Conservation (phyloP, 2,113 vertebrate species). For the Chlamydotis undulata region DNA sequence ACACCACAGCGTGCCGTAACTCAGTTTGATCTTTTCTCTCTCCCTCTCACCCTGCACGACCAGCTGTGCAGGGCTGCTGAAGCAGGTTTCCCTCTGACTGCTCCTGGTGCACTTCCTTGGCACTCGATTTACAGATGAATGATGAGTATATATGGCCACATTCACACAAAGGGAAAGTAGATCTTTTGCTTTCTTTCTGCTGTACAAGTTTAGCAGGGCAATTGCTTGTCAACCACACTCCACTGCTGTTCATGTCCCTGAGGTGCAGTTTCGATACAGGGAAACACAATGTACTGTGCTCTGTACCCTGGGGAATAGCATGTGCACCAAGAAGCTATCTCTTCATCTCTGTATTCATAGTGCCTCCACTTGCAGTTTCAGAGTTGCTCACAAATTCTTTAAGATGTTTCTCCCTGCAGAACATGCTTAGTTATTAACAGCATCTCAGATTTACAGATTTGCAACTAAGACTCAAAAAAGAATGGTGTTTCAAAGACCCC, state of each 20-base stretch:
- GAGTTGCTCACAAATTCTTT: not conserved
- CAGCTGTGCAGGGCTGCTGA: not conserved
- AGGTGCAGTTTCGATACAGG: not conserved
- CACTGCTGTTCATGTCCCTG: not conserved
- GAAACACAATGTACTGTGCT: conserved; percentile 14
- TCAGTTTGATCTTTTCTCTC: not conserved
- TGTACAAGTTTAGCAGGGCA: not conserved
- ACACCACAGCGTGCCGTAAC: not conserved
- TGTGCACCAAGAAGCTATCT: not conserved
- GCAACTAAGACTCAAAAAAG: not conserved
- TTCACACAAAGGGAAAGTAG: not conserved
- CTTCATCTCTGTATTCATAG: conserved; percentile 3
- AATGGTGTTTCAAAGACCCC: not conserved
- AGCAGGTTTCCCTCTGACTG: not conserved
- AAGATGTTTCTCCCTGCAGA: not conserved
- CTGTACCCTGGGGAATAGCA: not conserved
- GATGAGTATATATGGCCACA: not conserved
- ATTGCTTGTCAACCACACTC: not conserved
- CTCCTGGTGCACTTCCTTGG: not conserved
- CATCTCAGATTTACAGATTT: not conserved
- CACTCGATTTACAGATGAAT: not conserved
- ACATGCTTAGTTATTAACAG: not conserved
- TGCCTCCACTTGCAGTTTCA: not conserved
- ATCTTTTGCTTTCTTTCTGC: not conserved
- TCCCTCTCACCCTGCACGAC: not conserved